Evolutionary conservation across 2,888 invertebrate species (phyloP), one percentile per base, ranked within the genome.

Genomic region (Sphaerophoria rueppellii): DNA sequence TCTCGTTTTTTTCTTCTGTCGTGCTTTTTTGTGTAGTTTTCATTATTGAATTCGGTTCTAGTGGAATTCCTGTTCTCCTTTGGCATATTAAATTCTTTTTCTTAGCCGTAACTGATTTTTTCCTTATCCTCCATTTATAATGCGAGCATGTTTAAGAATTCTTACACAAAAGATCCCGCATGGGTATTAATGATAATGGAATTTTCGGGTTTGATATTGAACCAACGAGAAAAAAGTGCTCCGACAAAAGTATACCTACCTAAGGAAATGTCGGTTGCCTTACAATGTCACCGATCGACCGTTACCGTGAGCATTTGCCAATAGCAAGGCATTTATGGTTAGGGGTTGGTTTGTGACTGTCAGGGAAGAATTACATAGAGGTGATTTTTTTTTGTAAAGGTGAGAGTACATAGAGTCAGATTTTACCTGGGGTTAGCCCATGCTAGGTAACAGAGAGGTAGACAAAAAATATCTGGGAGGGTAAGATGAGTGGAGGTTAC

Each of bases 321-420:
- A 85, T 85, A 40, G 76, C 67, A 80, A 76, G 37, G 16, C 37
- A 72, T 76, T 14, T 32, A 4, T 52, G 14, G 14, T 77, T 65
- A 77, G 72, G 76, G 81, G 77, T 73, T 81, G 81, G 34, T 81
- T 52, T 81, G 85, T 60, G 72, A 69, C 81, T 70, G 72, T 85
- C 76, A 70, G 65, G 12, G 9, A n/a, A 32, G 43, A n/a, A 50
- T 48, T 24, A 48, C 14, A 50, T 65, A 6, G 50, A 37, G 24
- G 24, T 24, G 24, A 37, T 63, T 58, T 72, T 50, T 69, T 75
- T 67, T 54, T 12, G 11, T 14, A 40, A 54, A 4, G 9, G n/a
- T 40, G 37, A 16, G 11, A 16, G 55, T 46, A 60, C 37, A 77
- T 82, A 67, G 6, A n/a, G 9, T 37, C 6, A 0, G 0, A 6